Evolutionary conservation across 2,888 invertebrate species (phyloP).

Genomic region (Amphipoea lucens): DNA sequence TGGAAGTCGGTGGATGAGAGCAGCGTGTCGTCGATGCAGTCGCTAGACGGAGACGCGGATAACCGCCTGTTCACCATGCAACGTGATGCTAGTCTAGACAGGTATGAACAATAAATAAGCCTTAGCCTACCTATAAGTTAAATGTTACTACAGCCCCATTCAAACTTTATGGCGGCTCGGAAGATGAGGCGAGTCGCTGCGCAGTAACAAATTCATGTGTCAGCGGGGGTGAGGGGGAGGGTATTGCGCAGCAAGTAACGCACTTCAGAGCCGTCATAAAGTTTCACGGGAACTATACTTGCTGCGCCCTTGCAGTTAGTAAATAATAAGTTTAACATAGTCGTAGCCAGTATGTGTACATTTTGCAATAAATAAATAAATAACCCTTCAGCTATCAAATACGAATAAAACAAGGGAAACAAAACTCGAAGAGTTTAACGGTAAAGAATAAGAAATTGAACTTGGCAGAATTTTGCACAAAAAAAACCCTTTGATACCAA

Average conservation of each 20-base stretch:
- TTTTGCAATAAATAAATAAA: not conserved
- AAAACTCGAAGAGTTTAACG: not conserved
- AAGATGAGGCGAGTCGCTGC: too few species aligned
- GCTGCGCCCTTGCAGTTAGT: not conserved
- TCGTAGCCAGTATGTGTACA: not conserved
- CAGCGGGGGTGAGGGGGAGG: too few species aligned
- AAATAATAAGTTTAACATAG: not conserved
- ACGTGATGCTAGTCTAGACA: conserved; percentile 95
- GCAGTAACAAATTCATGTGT: too few species aligned
- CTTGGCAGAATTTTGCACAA: not conserved
- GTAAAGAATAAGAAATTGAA: not conserved
- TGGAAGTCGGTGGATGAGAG: conserved; percentile 96
- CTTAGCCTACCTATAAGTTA: not conserved
- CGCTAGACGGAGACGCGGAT: conserved; percentile 92
- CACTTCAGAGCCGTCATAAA: too few species aligned
- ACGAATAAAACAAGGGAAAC: not conserved
- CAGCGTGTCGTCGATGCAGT: conserved; percentile 95
- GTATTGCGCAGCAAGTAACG: too few species aligned
- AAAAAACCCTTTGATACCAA: not conserved
- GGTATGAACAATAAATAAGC: conserved; percentile 78
- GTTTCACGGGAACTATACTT: not conserved
- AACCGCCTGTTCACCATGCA: conserved; percentile 91
- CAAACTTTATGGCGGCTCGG: too few species aligned
- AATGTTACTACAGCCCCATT: too few species aligned
- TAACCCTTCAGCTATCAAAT: not conserved